Base-by-base conservation (phyloP, 2,797 vertebrate species). In the Acipenser oxyrinchus region DNA sequence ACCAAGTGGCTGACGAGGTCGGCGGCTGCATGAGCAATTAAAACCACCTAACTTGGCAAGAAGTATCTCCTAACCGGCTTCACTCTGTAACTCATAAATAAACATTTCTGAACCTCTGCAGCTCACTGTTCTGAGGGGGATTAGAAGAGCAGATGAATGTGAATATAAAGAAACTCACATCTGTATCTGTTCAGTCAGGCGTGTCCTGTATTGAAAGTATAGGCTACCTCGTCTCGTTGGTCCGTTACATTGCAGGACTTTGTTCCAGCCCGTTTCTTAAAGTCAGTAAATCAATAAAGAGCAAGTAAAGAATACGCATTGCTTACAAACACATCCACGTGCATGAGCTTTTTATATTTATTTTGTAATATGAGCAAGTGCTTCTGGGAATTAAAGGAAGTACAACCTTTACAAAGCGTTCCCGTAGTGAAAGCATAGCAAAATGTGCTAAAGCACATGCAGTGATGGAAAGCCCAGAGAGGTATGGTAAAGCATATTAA, bases 1-100 rank as follows among this genome's bases (percentile, higher is more conserved):
- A 62, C 18, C 0, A 62, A 62, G 60, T 62, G 60, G 18, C 13
- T 62, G 8, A 62, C 48, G 60, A 62, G 11, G 60, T 6, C 48
- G 8, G 3, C 23, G 12, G 13, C 8, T n/a, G 18, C 3, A 18
- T 6, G 58, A 60, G 52, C 6, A 62, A 48, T 62, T 62, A 62
- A 62, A 37, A n/a, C 60, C 13, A 62, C 60, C 48, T 37, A 62
- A 62, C 18, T 23, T 62, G 48, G 48, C 60, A 62, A 62, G 18
- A 62, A 62, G 60, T 48, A n/a, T 55, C n/a, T 55, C n/a, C 52
- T 55, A 55, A n/a, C 9, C 11, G 8, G 15, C 60, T 23, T 62
- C 15, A 62, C 7, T 11, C 11, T 23, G 8, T 10, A 15, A 48
- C 60, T 62, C 60, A 62, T 62, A 62, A 62, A 62, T 62, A 62